These are phyloP conservation scores for Dicerorhinus sumatrensis DNA, from an alignment of 2,113 vertebrate genomes.

Conservation along the genomic window DNA sequence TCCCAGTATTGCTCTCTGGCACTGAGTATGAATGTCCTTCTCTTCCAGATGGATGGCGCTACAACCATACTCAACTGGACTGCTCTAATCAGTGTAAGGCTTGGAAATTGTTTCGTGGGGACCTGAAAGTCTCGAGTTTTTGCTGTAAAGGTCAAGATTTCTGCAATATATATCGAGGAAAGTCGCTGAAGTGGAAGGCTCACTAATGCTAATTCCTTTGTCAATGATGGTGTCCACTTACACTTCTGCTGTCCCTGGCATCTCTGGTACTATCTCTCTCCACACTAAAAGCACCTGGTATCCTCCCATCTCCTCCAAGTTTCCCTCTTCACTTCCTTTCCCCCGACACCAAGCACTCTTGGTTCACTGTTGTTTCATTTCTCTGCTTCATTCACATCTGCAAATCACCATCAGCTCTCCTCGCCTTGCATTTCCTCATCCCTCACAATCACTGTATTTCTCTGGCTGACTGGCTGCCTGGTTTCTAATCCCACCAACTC, in stretches of 20 bases:
- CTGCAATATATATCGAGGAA: slow-evolving; percentile 55
- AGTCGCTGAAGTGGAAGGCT: not conserved
- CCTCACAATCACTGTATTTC: not conserved
- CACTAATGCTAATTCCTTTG: not conserved
- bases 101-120: not conserved
- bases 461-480: not conserved
- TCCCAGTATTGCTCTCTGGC: not conserved
- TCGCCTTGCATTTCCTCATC: not conserved
- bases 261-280: not conserved
- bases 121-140: not conserved
- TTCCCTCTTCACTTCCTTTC: not conserved
- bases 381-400: not conserved
- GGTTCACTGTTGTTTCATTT: not conserved
- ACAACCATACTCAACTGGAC: slow-evolving; percentile 42
- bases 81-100: not conserved
- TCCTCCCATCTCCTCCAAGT: rapidly evolving
- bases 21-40: not conserved
- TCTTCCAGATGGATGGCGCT: not conserved
- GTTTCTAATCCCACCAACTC: not conserved
- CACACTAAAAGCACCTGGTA: rapidly evolving
- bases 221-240: not conserved
- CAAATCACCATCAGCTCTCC: not conserved
- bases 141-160: slow-evolving; percentile 52
- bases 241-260: not conserved
- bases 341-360: not conserved